Evolutionary conservation across 35 echinoderm and acorn worm genomes (phyloP).

Genomic region (Diadema setosum): DNA sequence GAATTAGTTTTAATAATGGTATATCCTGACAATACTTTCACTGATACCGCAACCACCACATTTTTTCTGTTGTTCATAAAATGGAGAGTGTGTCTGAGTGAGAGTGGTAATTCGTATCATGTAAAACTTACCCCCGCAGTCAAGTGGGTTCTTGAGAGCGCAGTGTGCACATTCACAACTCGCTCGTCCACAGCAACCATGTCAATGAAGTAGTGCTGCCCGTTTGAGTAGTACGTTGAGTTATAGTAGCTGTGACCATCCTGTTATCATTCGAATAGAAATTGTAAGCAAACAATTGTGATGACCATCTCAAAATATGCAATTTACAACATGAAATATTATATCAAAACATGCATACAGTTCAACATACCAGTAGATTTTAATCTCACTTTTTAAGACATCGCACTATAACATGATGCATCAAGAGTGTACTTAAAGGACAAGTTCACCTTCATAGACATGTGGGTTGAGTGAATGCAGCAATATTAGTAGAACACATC

Average conservation of each 20-base stretch:
- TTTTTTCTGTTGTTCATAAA: background rate
- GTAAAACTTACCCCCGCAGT: conserved; percentile 14
- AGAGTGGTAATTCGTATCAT: background rate
- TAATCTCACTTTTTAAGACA: no score
- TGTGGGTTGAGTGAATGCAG: no score
- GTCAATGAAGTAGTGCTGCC: background rate
- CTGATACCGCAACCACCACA: background rate
- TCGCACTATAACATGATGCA: no score
- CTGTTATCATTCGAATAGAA: no score
- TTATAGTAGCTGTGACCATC: conserved; percentile 5
- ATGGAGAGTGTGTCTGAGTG: background rate
- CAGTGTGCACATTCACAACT: background rate
- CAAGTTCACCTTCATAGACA: no score
- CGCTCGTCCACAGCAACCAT: background rate
- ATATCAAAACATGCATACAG: no score
- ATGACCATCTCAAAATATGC: no score
- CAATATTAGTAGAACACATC: no score
- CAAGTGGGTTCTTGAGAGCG: conserved; percentile 1
- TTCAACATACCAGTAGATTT: no score
- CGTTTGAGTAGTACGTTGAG: background rate
- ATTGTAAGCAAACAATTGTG: no score
- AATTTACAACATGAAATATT: no score
- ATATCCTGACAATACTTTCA: background rate
- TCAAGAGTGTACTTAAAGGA: no score
- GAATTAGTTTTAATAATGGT: background rate